Evolutionary conservation across 2,888 invertebrate species (phyloP).

Genomic region (Drosophila prolongata): DNA sequence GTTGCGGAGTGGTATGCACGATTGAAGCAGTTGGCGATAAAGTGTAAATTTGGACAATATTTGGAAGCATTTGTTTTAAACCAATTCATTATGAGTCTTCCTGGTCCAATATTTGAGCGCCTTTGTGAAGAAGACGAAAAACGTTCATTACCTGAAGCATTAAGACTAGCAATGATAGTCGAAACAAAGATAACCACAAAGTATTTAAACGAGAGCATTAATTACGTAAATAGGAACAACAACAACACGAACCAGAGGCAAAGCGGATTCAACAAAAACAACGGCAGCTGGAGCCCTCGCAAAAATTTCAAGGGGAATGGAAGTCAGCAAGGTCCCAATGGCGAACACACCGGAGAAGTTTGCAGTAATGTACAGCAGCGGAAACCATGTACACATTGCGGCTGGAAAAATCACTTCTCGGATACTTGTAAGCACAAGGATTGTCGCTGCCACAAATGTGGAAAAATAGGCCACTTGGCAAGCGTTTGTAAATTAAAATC

Average conservation of each 20-base stretch:
- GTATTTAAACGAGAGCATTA: not conserved
- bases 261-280: not conserved
- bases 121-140: conserved; percentile 1
- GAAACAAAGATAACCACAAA: not conserved
- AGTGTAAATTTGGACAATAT: conserved; percentile 1
- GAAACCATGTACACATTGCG: conserved; percentile 1
- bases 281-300: not conserved
- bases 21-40: not conserved
- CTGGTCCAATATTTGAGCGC: conserved; percentile 2
- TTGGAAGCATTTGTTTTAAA: conserved; percentile 6
- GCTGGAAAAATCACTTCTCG: conserved; percentile 1
- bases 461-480: not conserved
- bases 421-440: conserved; percentile 2
- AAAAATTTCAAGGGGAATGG: not conserved
- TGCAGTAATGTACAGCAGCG: not conserved
- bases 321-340: not conserved
- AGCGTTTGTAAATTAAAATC: conserved; percentile 1
- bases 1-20: not conserved
- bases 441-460: not conserved
- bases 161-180: not conserved
- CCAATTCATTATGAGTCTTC: conserved; percentile 5
- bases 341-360: not conserved
- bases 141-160: not conserved
- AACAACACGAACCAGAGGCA: not conserved
- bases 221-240: not conserved